These are phyloP conservation scores for Nomada hirtipes DNA, from an alignment of 2,888 invertebrate species.

Conservation along the genomic window DNA sequence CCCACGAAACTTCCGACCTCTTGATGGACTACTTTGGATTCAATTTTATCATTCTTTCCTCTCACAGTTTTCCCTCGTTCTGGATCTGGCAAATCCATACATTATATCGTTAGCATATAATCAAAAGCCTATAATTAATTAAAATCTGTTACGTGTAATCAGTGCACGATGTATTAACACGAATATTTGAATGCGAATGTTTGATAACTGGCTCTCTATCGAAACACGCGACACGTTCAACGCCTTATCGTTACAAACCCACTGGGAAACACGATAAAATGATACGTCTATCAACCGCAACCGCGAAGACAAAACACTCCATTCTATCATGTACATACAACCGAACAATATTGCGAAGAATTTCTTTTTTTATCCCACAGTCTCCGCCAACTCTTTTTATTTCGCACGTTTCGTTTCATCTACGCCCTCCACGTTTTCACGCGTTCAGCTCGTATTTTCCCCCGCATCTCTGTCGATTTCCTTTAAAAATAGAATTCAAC, in stretches of 20 bases:
- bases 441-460: background rate
- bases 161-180: too few species aligned
- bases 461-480: constrained; percentile 19
- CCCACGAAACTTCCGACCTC: constrained; percentile 52
- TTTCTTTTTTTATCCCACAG: background rate
- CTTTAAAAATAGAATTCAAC: constrained; percentile 56
- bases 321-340: background rate
- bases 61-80: too few species aligned
- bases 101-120: too few species aligned
- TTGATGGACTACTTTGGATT: background rate
- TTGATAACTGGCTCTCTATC: constrained; percentile 1
- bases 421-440: constrained; percentile 4
- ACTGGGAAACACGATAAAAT: background rate
- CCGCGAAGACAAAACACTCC: background rate
- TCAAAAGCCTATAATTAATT: too few species aligned
- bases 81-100: too few species aligned
- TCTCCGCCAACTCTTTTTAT: background rate
- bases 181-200: background rate
- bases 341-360: background rate
- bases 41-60: too few species aligned
- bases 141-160: too few species aligned
- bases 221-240: background rate
- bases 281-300: background rate
- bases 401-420: constrained; percentile 9
- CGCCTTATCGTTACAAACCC: background rate